Percentiles rank a stretch among this genome's conserved stretches.
These are phyloP conservation scores for Ceratoteleas bidentatus DNA, from an alignment of 1,140 invertebrate species.

Conservation along the genomic window DNA sequence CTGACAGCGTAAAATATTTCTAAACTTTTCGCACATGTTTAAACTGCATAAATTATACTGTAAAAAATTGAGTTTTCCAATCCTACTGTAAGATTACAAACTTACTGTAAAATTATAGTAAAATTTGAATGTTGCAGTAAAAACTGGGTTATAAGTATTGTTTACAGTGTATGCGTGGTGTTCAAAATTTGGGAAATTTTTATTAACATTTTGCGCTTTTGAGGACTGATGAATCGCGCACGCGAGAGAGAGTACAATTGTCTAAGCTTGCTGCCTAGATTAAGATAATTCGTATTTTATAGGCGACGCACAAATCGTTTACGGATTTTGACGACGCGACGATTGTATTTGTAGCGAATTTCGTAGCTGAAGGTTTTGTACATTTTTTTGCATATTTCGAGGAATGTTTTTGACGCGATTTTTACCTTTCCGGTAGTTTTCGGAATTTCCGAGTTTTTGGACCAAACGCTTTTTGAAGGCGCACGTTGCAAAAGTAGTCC, in stretches of 20 bases:
- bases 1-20: too few species aligned
- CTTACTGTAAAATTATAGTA: too few species aligned
- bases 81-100: too few species aligned
- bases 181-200: background rate
- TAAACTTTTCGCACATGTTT: too few species aligned
- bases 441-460: too few species aligned
- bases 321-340: background rate
- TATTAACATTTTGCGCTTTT: background rate
- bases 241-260: background rate
- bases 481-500: background rate
- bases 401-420: background rate
- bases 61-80: too few species aligned
- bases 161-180: background rate
- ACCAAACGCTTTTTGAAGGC: background rate
- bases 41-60: too few species aligned
- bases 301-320: conserved; percentile 1
- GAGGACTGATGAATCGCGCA: background rate
- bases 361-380: background rate
- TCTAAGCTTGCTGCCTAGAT: conserved; percentile 3
- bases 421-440: background rate
- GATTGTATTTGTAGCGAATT: conserved; percentile 1
- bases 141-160: too few species aligned
- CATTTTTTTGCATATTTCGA: background rate
- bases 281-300: background rate
- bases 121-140: too few species aligned